Evolutionary conservation across 2,797 vertebrate species (phyloP), one percentile per base, ranked within the genome.

Genomic region (Thunnus albacares): DNA sequence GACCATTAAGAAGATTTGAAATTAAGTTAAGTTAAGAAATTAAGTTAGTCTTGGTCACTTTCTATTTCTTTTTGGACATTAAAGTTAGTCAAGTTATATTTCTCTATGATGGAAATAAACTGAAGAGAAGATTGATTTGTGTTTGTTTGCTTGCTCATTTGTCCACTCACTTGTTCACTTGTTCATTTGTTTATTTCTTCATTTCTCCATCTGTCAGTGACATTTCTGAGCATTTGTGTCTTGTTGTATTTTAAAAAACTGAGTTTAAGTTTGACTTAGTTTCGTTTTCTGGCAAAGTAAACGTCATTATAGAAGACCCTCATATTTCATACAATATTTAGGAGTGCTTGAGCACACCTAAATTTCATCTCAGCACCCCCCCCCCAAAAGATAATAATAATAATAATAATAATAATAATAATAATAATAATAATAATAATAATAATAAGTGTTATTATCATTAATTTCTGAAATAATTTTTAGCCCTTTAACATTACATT

Each of bases 1-100:
- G 70, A 65, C 43, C 55, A 51, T 51, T 69, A 75, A 76, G 77
- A 49, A 60, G 61, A 81, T 81, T 70, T 84, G 51, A 63, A 24
- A 24, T 24, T 24, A 24, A 24, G 24, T 24, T 24, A 24, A 24
- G 24, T 24, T 24, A 24, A 38, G 30, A 45, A 76, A 68, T 58
- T 53, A 62, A 64, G 58, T 71, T 51, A 41, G 41, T 49, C 70
- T 52, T 22, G 45, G 24, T 75, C 63, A 47, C 53, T 52, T 76
- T 63, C 26, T 15, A 8, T 73, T 73, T 45, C 3, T 63, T 61
- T 71, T 51, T 30, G 33, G 9, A 82, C 14, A 76, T 24, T 61
- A 68, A 70, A 15, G 45, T 47, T 26, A 64, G 33, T 58, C 6
- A 18, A 47, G 20, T 70, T 30, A 58, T 18, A 79, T 66, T 51